These are phyloP conservation scores for Leptopilina clavipes DNA, from an alignment of 1,140 invertebrate species.

Conservation along the genomic window DNA sequence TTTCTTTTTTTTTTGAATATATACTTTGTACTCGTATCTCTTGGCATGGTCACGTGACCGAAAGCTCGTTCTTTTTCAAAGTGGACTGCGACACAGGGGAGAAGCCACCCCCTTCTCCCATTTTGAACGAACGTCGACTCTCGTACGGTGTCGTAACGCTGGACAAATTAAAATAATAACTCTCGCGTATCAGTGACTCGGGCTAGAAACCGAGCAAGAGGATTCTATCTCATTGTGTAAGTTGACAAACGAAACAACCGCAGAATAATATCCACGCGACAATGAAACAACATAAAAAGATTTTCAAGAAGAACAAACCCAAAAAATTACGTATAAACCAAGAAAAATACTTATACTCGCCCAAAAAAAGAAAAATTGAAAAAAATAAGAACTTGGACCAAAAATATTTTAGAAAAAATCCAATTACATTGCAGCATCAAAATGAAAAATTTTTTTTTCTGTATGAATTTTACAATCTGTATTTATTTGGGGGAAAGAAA, in stretches of 20 bases:
- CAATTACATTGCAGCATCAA: too few relatives aligned
- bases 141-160: constrained; percentile 37
- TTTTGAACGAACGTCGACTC: constrained; percentile 39
- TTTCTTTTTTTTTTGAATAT: neutral
- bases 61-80: constrained; percentile 26
- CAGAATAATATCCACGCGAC: constrained; percentile 60
- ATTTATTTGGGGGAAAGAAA: too few relatives aligned
- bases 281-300: constrained; percentile 40
- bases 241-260: constrained; percentile 44
- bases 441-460: too few relatives aligned
- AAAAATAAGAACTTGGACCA: neutral
- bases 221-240: constrained; percentile 42
- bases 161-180: constrained; percentile 53
- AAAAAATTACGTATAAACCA: constrained; percentile 12
- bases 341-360: neutral
- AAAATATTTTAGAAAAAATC: too few relatives aligned
- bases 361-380: too few relatives aligned
- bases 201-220: constrained; percentile 48
- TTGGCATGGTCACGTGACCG: constrained; percentile 29
- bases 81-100: constrained; percentile 30
- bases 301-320: neutral
- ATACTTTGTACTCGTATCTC: constrained; percentile 24
- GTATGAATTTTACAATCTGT: too few relatives aligned
- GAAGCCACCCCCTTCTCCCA: constrained; percentile 22
- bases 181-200: constrained; percentile 44